These are phyloP conservation scores for Erythrocercus mccallii DNA, from an alignment of 2,113 vertebrate genomes.

Conservation along the genomic window DNA sequence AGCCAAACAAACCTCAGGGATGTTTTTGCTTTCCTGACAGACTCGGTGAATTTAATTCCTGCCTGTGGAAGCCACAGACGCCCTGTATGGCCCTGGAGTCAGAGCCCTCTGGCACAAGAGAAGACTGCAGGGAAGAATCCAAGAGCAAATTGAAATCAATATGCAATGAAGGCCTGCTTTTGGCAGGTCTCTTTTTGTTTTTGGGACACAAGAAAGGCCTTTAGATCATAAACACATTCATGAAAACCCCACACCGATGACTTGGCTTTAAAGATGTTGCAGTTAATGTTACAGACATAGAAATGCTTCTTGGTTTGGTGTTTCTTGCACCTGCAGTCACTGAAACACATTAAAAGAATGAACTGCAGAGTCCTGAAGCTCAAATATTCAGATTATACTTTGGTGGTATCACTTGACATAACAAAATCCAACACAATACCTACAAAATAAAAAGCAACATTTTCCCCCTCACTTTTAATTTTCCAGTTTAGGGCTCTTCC, in stretches of 20 bases:
- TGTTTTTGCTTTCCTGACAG: background rate
- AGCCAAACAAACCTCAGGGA: background rate
- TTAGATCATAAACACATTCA: background rate
- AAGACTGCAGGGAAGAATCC: background rate
- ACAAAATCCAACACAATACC: background rate
- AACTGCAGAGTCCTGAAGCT: background rate
- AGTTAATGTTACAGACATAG: background rate
- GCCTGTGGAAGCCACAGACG: background rate
- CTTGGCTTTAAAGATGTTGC: background rate
- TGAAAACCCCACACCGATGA: background rate
- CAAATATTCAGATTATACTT: background rate
- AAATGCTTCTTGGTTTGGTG: background rate
- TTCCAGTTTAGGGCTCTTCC: background rate
- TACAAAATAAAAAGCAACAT: background rate
- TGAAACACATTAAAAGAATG: background rate
- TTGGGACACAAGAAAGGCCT: background rate
- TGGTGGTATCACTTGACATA: background rate
- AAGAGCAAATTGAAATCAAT: background rate
- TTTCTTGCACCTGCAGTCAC: background rate
- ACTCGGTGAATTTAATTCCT: background rate
- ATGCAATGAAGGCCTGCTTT: background rate
- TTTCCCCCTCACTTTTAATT: background rate
- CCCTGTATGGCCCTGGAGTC: background rate
- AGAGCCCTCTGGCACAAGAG: background rate
- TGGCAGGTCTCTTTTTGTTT: background rate